Evolutionary conservation across 1,140 invertebrate species (phyloP).

Genomic region (Drosophila chauvacae): DNA sequence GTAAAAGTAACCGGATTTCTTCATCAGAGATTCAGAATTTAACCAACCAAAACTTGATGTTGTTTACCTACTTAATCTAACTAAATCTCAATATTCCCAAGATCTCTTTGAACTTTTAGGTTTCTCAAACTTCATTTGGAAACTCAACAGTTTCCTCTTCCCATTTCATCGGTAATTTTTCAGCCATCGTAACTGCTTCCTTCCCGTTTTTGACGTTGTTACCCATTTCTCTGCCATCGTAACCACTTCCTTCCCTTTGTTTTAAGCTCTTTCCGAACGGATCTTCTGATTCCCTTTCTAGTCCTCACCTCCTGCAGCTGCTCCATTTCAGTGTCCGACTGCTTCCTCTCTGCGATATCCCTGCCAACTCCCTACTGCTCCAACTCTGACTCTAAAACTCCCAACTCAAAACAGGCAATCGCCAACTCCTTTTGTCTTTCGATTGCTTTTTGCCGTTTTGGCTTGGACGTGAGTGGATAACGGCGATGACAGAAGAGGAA

Average conservation of each 20-base stretch:
- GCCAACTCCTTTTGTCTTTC: conserved; percentile 28
- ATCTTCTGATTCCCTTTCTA: conserved; percentile 11
- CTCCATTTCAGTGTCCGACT: conserved; percentile 10
- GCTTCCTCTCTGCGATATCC: not conserved
- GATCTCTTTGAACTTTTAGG: conserved; percentile 3
- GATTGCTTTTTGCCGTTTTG: conserved; percentile 43
- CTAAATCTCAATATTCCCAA: not conserved
- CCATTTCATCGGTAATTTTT: conserved; percentile 25
- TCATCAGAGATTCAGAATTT: too few species aligned
- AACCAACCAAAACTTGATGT: too few species aligned
- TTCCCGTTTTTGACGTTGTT: conserved; percentile 24
- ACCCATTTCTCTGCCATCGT: conserved; percentile 16
- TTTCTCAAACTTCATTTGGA: not conserved
- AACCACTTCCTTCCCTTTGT: conserved; percentile 22
- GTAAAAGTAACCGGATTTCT: not conserved
- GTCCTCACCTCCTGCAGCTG: conserved; percentile 1
- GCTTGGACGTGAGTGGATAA: conserved; percentile 50
- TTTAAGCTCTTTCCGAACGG: conserved; percentile 38
- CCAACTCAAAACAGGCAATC: not conserved
- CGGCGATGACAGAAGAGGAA: conserved; percentile 34
- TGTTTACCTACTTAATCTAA: not conserved
- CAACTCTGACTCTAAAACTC: conserved; percentile 7
- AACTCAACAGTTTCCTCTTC: conserved; percentile 14
- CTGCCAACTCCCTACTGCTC: not conserved
- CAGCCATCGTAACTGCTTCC: conserved; percentile 19